Percentiles rank a stretch among this genome's conserved stretches.
Conservation (phyloP, 92 coral and sea anemone genomes). For the Phenganax stokvisi region DNA sequence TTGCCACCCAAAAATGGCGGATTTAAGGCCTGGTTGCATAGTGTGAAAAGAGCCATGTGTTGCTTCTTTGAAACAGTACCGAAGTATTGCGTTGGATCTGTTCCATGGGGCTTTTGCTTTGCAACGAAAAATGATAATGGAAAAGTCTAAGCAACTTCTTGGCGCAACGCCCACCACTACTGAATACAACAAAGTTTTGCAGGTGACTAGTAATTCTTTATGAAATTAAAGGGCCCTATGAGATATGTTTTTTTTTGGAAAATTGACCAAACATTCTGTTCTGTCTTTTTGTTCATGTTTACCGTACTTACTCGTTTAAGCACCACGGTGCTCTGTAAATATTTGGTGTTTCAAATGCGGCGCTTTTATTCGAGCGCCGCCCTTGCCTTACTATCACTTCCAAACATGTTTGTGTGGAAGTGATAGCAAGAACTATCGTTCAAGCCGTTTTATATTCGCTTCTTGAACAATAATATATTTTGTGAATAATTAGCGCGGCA, state of each 20-base stretch:
- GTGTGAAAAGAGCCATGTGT: background rate
- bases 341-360: too few relatives aligned
- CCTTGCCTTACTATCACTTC: too few relatives aligned
- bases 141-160: conserved; percentile 18
- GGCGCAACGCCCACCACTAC: conserved; percentile 57
- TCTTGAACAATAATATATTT: background rate
- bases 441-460: background rate
- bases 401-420: too few relatives aligned
- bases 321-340: too few relatives aligned
- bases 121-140: conserved; percentile 29
- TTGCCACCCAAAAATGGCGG: too few relatives aligned
- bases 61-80: conserved; percentile 11
- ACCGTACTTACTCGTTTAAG: too few relatives aligned
- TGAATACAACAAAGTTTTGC: conserved; percentile 58
- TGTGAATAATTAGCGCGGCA: background rate
- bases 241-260: too few relatives aligned
- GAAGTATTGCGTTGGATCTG: conserved; percentile 22
- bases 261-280: too few relatives aligned
- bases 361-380: too few relatives aligned
- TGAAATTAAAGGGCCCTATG: background rate
- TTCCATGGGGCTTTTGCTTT: conserved; percentile 28
- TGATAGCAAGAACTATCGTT: too few relatives aligned
- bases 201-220: conserved; percentile 2
- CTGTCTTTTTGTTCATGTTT: too few relatives aligned
- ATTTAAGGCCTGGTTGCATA: too few relatives aligned